phyloP scores from a whole-genome alignment of 2,888 invertebrate species.

The Drosophila lutescens region DNA sequence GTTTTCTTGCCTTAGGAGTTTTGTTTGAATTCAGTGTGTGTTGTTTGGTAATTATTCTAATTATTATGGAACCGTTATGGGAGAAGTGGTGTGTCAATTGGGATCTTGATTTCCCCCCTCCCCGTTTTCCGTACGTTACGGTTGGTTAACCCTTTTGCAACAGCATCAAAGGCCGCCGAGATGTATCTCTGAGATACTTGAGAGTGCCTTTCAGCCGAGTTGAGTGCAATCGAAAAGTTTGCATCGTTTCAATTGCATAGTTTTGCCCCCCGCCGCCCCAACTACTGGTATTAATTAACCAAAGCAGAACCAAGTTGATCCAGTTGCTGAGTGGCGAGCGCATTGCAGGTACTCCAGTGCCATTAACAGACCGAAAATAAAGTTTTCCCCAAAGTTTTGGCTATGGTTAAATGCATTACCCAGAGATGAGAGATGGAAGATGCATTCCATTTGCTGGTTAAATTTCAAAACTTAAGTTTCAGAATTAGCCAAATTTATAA shows the following conservation, averaged over 20 bases:
- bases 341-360: constrained; percentile 31
- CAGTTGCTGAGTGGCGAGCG: constrained; percentile 31
- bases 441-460: constrained; percentile 8
- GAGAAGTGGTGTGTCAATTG: constrained; percentile 27
- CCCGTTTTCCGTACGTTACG: constrained; percentile 5
- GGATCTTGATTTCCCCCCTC: constrained; percentile 11
- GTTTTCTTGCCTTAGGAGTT: constrained; percentile 1
- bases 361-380: constrained; percentile 32
- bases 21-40: constrained; percentile 27
- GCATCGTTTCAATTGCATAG: constrained; percentile 48
- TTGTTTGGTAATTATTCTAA: constrained; percentile 39
- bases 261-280: constrained; percentile 1
- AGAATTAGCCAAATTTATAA: background rate
- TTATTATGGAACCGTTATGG: constrained; percentile 24
- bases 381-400: constrained; percentile 22
- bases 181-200: constrained; percentile 34
- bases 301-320: constrained; percentile 29
- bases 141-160: constrained; percentile 27
- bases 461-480: background rate
- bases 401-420: constrained; percentile 7
- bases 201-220: constrained; percentile 14
- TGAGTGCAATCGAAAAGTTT: constrained; percentile 50
- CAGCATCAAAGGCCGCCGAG: constrained; percentile 17
- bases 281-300: constrained; percentile 34
- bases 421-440: background rate